phyloP scores from a whole-genome alignment of 2,113 vertebrate species.

The Phylloscopus trochiloides region DNA sequence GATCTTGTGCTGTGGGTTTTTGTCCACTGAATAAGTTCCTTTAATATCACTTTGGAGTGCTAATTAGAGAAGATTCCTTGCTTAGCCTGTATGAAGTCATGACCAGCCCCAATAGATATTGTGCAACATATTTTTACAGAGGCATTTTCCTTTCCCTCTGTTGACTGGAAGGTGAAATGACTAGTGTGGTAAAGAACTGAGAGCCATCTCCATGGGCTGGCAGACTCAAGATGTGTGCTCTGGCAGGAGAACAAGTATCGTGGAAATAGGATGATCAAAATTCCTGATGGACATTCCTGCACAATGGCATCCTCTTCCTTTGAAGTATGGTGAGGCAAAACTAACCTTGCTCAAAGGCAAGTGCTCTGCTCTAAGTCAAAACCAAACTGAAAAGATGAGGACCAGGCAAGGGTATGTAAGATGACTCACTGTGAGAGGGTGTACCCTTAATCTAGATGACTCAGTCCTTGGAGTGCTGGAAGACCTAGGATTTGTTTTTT shows the following conservation, averaged over 20 bases:
- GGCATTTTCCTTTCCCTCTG: neutral
- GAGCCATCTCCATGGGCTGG: accelerated
- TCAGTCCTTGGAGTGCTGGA: neutral
- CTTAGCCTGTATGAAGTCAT: neutral
- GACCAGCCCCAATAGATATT: accelerated
- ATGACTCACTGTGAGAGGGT: neutral
- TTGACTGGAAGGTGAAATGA: neutral
- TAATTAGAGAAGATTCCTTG: neutral
- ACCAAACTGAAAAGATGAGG: neutral
- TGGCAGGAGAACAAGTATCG: neutral
- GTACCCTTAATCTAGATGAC: neutral
- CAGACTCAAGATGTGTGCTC: neutral
- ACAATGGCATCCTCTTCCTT: neutral
- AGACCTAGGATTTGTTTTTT: neutral
- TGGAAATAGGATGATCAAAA: neutral
- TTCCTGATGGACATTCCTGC: neutral
- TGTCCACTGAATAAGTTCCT: neutral
- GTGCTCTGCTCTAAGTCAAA: neutral
- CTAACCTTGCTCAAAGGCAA: neutral
- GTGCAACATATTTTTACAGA: neutral
- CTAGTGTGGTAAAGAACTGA: neutral
- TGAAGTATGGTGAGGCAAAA: neutral
- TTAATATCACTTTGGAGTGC: neutral
- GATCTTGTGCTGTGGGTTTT: neutral
- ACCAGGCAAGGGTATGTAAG: neutral